Base-by-base conservation (phyloP, 2,888 invertebrate genomes). In the Melanostoma scalare region DNA sequence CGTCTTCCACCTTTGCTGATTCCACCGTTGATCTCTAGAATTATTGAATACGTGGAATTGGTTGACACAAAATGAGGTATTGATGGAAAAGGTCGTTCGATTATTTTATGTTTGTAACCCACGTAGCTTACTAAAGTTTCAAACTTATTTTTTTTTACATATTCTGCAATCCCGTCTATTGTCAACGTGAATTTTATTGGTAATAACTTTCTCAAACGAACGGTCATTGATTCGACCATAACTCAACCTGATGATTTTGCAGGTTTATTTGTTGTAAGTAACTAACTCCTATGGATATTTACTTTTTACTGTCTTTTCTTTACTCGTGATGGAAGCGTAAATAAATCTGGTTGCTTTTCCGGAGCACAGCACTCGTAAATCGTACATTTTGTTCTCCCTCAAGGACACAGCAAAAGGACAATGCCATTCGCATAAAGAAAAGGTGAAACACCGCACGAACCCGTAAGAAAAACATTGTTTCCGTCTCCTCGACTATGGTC, bases 311-410 rank as follows among this genome's bases (percentile, higher is more conserved):
- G 35, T 63, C 42, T 56, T 65, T 67, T 44, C 60, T 48, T 38
- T 60, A 52, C 61, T 73, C 48, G 69, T 77, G 74, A 71, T 85
- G 85, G 82, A 72, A 74, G 85, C 87, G 87, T 87, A 87, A 88
- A 89, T 89, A 89, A 88, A 89, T 89, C 88, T 88, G 87, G 80
- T 87, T 69, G 79, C 65, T 77, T 73, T 65, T 72, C 44, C 56
- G 30, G 40, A 75, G 50, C 60, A 84, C 60, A 79, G 55, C 36
- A 82, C 79, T 89, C 89, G 89, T 89, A 89, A 89, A 89, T 89
- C 88, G 87, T 88, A 86, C 85, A 86, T 86, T 86, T 78, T 78
- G 42, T 74, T 77, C 52, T 86, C 63, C 65, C 78, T 72, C 75
- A 44, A 60, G 80, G 73, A 65, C 68, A 73, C 73, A 81, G 68